A percentile compares a stretch with the other conserved stretches of the same genome.
Conservation (phyloP, 2,113 vertebrate species). For the Corvus hawaiiensis region DNA sequence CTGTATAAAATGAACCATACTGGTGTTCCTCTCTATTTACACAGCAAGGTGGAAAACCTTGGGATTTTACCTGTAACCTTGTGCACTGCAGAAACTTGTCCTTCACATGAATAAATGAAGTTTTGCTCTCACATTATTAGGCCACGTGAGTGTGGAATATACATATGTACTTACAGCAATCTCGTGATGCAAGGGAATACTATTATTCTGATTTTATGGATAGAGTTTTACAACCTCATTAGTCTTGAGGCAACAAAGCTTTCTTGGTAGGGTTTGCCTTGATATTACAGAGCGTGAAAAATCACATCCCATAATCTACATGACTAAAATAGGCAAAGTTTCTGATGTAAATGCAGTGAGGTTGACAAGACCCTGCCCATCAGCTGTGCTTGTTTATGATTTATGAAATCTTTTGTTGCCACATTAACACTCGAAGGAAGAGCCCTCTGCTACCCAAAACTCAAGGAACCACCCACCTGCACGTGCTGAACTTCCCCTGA, state of each 20-base stretch:
- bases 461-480: neutral
- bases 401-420: neutral
- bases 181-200: neutral
- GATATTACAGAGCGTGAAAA: constrained; percentile 50
- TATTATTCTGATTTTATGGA: constrained; percentile 63
- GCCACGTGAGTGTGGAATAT: neutral
- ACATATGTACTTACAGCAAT: constrained; percentile 8
- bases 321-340: neutral
- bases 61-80: constrained; percentile 5
- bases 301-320: constrained; percentile 48
- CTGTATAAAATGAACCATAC: neutral
- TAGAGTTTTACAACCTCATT: constrained; percentile 64
- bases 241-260: constrained; percentile 60
- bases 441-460: neutral
- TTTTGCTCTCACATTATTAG: neutral
- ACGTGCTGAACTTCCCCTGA: neutral
- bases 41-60: neutral
- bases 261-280: constrained; percentile 45
- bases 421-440: neutral
- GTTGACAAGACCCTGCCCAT: neutral
- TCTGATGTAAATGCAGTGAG: constrained; percentile 11
- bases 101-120: neutral
- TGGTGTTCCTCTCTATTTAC: neutral
- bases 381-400: neutral
- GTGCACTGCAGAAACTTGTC: neutral